Evolutionary conservation across 2,113 vertebrate species (phyloP).

Genomic region (Puma concolor): DNA sequence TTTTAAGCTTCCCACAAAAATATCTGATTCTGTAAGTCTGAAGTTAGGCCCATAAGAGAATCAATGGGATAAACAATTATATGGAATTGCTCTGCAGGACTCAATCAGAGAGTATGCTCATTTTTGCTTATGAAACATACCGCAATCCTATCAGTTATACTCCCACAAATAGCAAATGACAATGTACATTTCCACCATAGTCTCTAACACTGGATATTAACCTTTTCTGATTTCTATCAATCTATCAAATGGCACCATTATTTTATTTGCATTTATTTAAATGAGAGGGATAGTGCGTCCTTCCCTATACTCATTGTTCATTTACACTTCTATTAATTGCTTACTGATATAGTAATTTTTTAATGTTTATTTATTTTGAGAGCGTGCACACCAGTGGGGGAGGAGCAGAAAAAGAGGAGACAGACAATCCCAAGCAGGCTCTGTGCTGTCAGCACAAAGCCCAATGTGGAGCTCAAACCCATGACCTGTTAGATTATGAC

Average conservation of each 20-base stretch:
- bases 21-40: not conserved
- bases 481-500: too few relatives aligned
- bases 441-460: too few relatives aligned
- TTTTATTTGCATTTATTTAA: conserved; percentile 11
- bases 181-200: not conserved
- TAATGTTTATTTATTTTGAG: too few relatives aligned
- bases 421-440: too few relatives aligned
- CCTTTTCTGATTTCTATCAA: not conserved
- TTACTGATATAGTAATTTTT: not conserved
- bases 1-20: not conserved
- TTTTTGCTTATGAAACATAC: not conserved
- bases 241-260: not conserved
- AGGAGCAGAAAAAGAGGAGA: too few relatives aligned
- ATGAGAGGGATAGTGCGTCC: not conserved
- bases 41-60: not conserved
- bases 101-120: not conserved
- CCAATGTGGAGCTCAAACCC: too few relatives aligned
- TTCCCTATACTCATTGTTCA: not conserved
- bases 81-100: not conserved
- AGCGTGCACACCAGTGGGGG: too few relatives aligned
- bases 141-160: not conserved
- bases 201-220: not conserved
- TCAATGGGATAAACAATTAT: not conserved
- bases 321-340: not conserved
- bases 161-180: not conserved